phyloP scores from a whole-genome alignment of 2,797 vertebrate genomes.

The Otus scops region DNA sequence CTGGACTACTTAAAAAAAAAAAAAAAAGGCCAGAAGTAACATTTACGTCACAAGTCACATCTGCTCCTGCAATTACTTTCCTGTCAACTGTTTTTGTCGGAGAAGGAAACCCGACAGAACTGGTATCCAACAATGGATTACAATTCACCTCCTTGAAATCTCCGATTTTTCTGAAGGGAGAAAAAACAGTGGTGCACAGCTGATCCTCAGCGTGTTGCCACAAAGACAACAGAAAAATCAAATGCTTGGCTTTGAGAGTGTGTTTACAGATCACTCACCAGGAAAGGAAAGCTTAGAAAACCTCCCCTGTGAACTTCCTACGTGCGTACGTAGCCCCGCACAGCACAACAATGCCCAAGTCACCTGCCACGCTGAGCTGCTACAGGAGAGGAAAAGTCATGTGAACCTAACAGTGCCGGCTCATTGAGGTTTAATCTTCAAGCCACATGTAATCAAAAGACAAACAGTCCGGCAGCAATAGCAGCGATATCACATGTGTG shows the following conservation, averaged over 20 bases:
- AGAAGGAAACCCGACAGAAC: neutral
- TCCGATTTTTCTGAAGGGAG: neutral
- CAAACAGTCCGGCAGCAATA: neutral
- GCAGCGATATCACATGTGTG: neutral
- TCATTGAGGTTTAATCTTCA: neutral
- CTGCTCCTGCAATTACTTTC: conserved; percentile 50
- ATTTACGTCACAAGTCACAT: conserved; percentile 54
- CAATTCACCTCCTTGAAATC: neutral
- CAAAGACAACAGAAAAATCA: neutral
- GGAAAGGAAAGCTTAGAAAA: conserved; percentile 22
- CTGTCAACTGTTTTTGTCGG: neutral
- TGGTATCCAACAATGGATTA: conserved; percentile 27
- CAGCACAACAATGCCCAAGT: neutral
- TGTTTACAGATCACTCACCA: neutral
- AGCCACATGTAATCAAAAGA: neutral
- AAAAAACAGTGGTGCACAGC: neutral
- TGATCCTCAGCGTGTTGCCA: neutral
- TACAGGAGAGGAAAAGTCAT: neutral
- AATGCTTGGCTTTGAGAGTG: neutral
- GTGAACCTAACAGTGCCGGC: neutral
- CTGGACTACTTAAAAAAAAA: neutral
- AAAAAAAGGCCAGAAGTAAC: conserved; percentile 17
- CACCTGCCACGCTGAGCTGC: conserved; percentile 25
- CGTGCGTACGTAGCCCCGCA: neutral
- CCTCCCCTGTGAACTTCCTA: conserved; percentile 3